Evolutionary conservation across 2,797 vertebrate genomes (phyloP), one percentile per base, ranked within the genome.

Genomic region (Pipistrellus pygmaeus): DNA sequence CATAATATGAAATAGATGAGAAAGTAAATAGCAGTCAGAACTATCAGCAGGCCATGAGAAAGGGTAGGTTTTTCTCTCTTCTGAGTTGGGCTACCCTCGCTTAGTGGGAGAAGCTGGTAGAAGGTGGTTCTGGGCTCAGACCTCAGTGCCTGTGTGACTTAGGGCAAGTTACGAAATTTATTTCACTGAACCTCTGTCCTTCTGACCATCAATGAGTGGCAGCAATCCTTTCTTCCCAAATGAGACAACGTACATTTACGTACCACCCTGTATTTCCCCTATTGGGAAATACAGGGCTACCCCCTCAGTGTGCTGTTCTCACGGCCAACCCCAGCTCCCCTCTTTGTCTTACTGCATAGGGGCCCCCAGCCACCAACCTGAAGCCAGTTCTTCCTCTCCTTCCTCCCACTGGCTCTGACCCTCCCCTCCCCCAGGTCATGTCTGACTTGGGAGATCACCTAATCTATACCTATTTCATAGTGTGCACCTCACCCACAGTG

Each of bases 1-100:
- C 97, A 97, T 97, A 97, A 97, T 97, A 95, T 95, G 96, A 97
- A 97, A 96, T 94, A 97, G 91, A 96, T 84, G 94, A 96, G 93
- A 96, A 95, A 97, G 91, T 81, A 95, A 96, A 93, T 87, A 85
- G 95, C 91, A 86, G 81, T 90, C 80, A 92, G 73, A 81, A 77
- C 73, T 73, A 60, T 66, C 95, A 76, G 93, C 95, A 80, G 93
- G 86, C 94, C 90, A 68, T 48, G 77, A 95, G 85, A 90, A 92
- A 93, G 20, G 55, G 89, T 55, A 35, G 51, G 48, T 35, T 76
- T 92, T 91, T 72, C 60, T 84, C 64, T 93, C 73, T 90, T 46
- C 82, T n/a, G 41, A 76, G 75, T 51, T 35, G 48, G 41, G 30
- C 48, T 55, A 30, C 51, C 57, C 32, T 76, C 30, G 30, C 35